Base-by-base conservation (phyloP, 2,888 invertebrate genomes). In the Acrobasis consociella region DNA sequence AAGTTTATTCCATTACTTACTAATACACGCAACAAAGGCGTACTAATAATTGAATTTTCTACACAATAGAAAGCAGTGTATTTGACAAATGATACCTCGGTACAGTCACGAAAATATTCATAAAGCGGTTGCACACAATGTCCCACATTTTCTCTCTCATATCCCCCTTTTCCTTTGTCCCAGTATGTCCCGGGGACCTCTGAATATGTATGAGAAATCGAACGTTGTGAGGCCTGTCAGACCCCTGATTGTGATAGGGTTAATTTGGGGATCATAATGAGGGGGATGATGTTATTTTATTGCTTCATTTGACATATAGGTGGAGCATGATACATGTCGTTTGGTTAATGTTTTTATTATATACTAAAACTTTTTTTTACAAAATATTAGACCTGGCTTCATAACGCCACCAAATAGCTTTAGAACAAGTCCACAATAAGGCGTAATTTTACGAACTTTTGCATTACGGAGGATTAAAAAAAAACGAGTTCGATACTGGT, bases 141-240 rank as follows among this genome's bases (percentile, higher is more conserved):
- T 42, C 42, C 56, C 13, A 56, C 42, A 56, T 56, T 56, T 56
- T 56, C 56, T 42, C 56, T 56, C 46, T 17, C 42, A 42, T 56
- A 46, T 22, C 56, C 42, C 56, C 56, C 56, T 42, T 42, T 56
- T 42, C 56, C 56, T 56, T 42, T 56, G 56, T 56, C 42, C 56
- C 42, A 38, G 17, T 42, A 11, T 58, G 67, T 67, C 65, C 67
- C 67, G 67, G 69, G 70, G 70, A 67, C 64, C 67, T 75, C 70
- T 87, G 85, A 86, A 87, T 87, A 87, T 87, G 85, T 77, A 87
- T 87, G 86, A 85, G 83, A 70, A 80, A 81, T 80, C 74, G 80
- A 79, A 81, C 71, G 74, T 73, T 74, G 73, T 78, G 78, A 78
- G 80, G 77, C 75, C 78, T 82, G 83, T 79, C 82, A 82, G 75